Evolutionary conservation across 2,797 vertebrate species (phyloP), one percentile per base, ranked within the genome.

Genomic region (Tolypeutes matacus): DNA sequence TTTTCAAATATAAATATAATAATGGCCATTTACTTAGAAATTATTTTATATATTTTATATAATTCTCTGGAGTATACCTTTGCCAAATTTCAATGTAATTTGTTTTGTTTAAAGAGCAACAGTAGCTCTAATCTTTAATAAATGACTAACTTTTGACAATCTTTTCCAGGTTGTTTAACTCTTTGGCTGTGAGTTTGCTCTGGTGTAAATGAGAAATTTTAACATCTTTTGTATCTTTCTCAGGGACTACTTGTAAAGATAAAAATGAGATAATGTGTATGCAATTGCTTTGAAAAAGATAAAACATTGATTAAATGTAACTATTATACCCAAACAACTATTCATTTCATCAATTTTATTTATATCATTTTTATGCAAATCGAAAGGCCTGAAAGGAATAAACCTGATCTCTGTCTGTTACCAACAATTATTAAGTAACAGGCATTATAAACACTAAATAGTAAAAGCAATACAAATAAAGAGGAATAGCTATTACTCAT

Each of bases 141-240:
- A 78, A 8, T 62, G 78, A 82, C 27, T 69, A 42, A 72, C 13
- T 69, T 56, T 69, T 91, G 70, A 56, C 53, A 10, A 94, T 82
- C 15, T 85, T 58, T 94, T 5, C 64, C 39, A 60, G 2, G 14
- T 67, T 93, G n/a, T 34, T 81, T 93, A 88, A 94, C 7, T 84
- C 20, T 67, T 60, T 70, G 69, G 34, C 11, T 20, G 36, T 42
- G 12, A 82, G 21, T 83, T 81, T 93, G 15, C 15, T 86, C 4
- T 83, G 72, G 7, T 51, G 7, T 85, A 85, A 51, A 31, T 77
- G 23, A 91, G n/a, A 94, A 62, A 91, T 89, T 85, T 81, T 78
- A 86, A 49, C 0, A 31, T 36, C 5, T 86, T 94, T 93, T 39
- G 42, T 72, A 27, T 58, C 23, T 87, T 94, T 69, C 31, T 95